Base-by-base conservation (phyloP, 2,113 vertebrate genomes). In the Hippocampus barbouri region DNA sequence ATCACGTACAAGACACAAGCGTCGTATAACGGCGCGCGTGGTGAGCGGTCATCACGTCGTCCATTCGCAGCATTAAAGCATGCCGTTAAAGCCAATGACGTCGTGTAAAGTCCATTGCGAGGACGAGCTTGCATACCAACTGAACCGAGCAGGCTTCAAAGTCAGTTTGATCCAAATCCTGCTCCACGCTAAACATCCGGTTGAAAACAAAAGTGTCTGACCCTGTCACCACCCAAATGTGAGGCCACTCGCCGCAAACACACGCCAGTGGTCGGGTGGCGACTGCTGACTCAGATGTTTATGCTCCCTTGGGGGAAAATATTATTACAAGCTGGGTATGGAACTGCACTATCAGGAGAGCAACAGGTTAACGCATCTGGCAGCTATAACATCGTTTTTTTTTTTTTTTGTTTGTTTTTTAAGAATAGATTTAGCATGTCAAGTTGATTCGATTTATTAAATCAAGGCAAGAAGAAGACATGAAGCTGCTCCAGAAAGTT, bases 341-440 rank as follows among this genome's bases (percentile, higher is more conserved):
- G 56, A 59, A 27, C 25, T 59, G 67, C n/a, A 60, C 72, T 79
- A 70, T 27, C 67, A 73, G 66, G 72, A 75, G 70, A 76, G 86
- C 75, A 25, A 78, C 76, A 25, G 68, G 53, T 75, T 66, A 77
- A 78, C 77, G 45, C 62, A 38, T 59, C 27, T 61, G 18, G 8
- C 30, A 75, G 5, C 73, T 67, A 21, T 60, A 23, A 61, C 54
- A 57, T 69, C 68, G 47, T 12, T 30, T 30, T 30, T 30, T 30
- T 53, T 51, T 51, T 67, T 53, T 51, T 51, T 65, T 25, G 47
- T 12, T 30, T 30, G 3, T 30, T 30, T 53, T 51, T 51, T 67
- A 47, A 47, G 12, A 74, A 25, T 59, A 40, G 21, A 63, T 60
- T 73, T 59, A 65, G 15, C 45, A 68, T 57, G 30, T 74, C 63